A percentile compares a stretch with the other conserved stretches of the same genome.
Evolutionary conservation across 2,888 invertebrate genomes (phyloP).

Genomic region (Drosophila hamatofila): DNA sequence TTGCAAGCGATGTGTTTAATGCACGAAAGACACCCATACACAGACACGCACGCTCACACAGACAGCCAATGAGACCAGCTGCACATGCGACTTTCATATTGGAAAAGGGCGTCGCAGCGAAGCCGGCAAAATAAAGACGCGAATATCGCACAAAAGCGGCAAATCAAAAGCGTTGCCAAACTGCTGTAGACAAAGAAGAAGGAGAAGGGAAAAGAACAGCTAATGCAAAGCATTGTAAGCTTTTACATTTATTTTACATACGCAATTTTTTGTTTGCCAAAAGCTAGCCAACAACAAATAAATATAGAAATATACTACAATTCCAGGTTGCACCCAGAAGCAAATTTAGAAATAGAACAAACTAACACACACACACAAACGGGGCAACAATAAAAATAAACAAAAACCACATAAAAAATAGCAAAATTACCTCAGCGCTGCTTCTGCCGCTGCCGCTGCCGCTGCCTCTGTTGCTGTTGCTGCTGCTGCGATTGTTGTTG

Average conservation of each 20-base stretch:
- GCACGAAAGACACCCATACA: slow-evolving; percentile 4
- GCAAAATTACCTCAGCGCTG: slow-evolving; percentile 76
- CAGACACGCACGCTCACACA: background rate
- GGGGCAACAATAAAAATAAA: slow-evolving; percentile 66
- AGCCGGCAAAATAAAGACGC: slow-evolving; percentile 78
- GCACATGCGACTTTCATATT: slow-evolving; percentile 61
- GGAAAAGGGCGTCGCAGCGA: slow-evolving; percentile 67
- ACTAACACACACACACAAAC: slow-evolving; percentile 39
- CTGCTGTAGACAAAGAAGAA: slow-evolving; percentile 1
- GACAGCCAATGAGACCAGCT: slow-evolving; percentile 43
- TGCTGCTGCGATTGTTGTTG: slow-evolving; percentile 57
- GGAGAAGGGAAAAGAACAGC: slow-evolving; percentile 12
- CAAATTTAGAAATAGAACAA: slow-evolving; percentile 59
- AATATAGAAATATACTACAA: slow-evolving; percentile 24
- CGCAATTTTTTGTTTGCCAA: slow-evolving; percentile 27
- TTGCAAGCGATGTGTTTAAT: slow-evolving; percentile 14
- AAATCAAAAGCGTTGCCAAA: slow-evolving; percentile 45
- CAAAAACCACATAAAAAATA: slow-evolving; percentile 71
- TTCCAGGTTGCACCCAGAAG: slow-evolving; percentile 60
- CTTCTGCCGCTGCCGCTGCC: slow-evolving; percentile 32
- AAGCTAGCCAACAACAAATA: slow-evolving; percentile 23
- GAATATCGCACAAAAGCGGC: slow-evolving; percentile 57
- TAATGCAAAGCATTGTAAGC: slow-evolving; percentile 7
- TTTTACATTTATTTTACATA: slow-evolving; percentile 23
- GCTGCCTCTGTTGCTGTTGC: slow-evolving; percentile 10